phyloP scores from a whole-genome alignment of 2,113 vertebrate species.

The Elaphurus davidianus region DNA sequence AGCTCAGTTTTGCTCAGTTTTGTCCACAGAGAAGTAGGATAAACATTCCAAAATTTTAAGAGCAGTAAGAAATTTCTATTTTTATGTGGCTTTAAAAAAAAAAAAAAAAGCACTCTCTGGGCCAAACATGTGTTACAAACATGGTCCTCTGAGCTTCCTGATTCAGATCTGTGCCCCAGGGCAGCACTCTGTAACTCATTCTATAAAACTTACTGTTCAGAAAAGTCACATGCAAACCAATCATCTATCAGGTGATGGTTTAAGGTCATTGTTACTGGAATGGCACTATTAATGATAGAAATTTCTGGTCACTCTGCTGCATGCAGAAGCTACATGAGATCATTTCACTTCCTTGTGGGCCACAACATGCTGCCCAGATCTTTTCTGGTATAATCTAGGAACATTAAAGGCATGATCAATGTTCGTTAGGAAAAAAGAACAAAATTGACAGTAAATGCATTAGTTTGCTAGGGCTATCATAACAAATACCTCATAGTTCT shows the following conservation, averaged over 20 bases:
- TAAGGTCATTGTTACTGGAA: neutral
- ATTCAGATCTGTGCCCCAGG: neutral
- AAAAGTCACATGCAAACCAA: neutral
- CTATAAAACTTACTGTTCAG: neutral
- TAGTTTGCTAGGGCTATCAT: neutral
- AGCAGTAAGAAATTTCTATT: neutral
- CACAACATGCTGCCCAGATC: neutral
- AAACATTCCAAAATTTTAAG: neutral
- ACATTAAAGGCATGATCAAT: neutral
- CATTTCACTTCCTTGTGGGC: neutral
- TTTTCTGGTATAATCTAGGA: neutral
- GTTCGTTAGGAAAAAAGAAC: neutral
- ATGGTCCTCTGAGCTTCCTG: neutral
- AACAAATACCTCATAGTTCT: neutral
- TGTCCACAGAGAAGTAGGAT: neutral
- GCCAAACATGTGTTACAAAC: neutral
- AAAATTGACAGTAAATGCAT: neutral
- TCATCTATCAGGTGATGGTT: neutral
- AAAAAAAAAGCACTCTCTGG: neutral
- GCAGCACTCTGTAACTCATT: neutral
- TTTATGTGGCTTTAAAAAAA: neutral
- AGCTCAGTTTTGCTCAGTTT: neutral
- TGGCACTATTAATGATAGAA: neutral
- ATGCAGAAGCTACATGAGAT: neutral
- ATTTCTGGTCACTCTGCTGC: neutral